Evolutionary conservation across 2,113 vertebrate species (phyloP).

Genomic region (Lamprotornis superbus): DNA sequence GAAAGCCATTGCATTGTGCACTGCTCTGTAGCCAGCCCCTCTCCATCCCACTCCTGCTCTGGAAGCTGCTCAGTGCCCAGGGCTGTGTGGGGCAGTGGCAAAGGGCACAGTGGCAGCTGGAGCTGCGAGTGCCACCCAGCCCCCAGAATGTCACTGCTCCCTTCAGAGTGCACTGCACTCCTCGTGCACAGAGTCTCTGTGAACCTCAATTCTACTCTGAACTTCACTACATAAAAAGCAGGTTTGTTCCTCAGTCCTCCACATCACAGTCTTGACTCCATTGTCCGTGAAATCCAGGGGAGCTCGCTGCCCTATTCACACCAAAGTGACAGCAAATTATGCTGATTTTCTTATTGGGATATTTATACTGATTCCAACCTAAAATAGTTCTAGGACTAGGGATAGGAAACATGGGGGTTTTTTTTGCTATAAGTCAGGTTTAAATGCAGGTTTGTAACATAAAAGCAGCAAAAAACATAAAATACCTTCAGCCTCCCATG

Average conservation of each 20-base stretch:
- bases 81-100: not conserved
- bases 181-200: not conserved
- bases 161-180: not conserved
- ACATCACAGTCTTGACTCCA: not conserved
- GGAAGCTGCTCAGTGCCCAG: not conserved
- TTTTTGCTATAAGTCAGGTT: not conserved
- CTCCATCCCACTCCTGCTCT: not conserved
- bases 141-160: not conserved
- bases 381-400: not conserved
- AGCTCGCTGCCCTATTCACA: not conserved
- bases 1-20: not conserved
- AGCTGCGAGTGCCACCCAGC: rapidly evolving
- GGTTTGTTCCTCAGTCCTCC: not conserved
- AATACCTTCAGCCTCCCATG: rapidly evolving
- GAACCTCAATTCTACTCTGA: not conserved
- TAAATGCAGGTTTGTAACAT: not conserved
- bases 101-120: not conserved
- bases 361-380: not conserved
- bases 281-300: not conserved
- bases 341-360: not conserved
- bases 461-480: not conserved
- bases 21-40: not conserved
- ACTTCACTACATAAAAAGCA: not conserved
- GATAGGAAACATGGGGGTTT: not conserved
- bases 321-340: not conserved